phyloP scores from a whole-genome alignment of 2,797 vertebrate genomes.

The Onychomys torridus region DNA sequence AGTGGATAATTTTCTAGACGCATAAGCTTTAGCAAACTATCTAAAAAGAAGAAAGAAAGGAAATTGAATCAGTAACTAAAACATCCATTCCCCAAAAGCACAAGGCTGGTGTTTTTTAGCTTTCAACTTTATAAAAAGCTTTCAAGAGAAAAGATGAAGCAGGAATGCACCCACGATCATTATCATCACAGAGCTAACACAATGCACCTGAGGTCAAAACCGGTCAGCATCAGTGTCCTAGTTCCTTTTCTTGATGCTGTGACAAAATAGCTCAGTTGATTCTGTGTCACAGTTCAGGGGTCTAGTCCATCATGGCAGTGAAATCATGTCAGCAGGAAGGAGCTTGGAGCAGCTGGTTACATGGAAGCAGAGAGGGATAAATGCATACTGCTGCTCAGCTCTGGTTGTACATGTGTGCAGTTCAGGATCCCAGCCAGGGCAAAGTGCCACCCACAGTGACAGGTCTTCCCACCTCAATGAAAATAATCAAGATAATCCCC shows the following conservation, averaged over 20 bases:
- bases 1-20: conserved; percentile 13
- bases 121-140: conserved; percentile 4
- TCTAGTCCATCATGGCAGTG: neutral
- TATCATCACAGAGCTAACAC: neutral
- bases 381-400: neutral
- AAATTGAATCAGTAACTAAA: neutral
- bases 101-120: neutral
- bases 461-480: neutral
- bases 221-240: neutral
- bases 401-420: no score
- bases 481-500: neutral
- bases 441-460: no score
- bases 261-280: neutral
- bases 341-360: neutral
- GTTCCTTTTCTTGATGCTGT: neutral
- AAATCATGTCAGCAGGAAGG: neutral
- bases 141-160: conserved; percentile 38
- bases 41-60: neutral
- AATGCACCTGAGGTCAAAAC: conserved; percentile 12
- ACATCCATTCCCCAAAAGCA: neutral
- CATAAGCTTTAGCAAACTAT: neutral
- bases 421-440: neutral
- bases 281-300: neutral
- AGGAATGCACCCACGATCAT: neutral
- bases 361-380: neutral